phyloP scores from a whole-genome alignment of 2,888 invertebrate species.

The Abscondita cerata region DNA sequence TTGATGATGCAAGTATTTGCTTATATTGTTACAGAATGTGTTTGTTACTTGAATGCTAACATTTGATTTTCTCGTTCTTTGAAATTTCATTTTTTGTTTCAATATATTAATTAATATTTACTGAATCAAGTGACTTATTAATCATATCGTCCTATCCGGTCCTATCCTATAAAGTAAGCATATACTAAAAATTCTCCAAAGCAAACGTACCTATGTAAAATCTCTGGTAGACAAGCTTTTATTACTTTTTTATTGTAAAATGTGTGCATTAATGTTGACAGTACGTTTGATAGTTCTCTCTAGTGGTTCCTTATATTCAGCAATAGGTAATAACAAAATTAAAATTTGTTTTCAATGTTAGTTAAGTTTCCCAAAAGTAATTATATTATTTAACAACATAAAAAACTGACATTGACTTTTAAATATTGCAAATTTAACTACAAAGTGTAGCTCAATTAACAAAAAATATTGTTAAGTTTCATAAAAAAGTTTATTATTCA shows the following conservation, averaged over 20 bases:
- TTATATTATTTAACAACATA: neutral
- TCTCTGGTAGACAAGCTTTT: neutral
- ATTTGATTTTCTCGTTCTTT: neutral
- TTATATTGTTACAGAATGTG: neutral
- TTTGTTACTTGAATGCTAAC: neutral
- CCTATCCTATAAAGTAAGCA: slow-evolving; percentile 1
- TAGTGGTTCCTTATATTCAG: too few species aligned
- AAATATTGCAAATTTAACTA: too few species aligned
- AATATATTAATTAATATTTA: too few species aligned
- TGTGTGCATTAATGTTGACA: neutral
- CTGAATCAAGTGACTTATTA: neutral
- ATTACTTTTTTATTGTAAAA: neutral
- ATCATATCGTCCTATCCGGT: neutral
- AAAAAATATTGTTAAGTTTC: too few species aligned
- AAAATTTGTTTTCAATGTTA: too few species aligned
- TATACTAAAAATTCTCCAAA: too few species aligned
- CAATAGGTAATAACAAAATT: neutral
- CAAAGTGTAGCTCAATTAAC: neutral
- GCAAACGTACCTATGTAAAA: neutral
- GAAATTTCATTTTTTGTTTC: too few species aligned
- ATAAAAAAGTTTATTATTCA: too few species aligned
- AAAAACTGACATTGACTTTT: neutral
- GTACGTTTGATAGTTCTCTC: neutral
- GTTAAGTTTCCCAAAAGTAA: neutral
- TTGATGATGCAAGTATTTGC: too few species aligned